Conservation (phyloP, 2,888 invertebrate species). For the Loripinus fragilis region DNA sequence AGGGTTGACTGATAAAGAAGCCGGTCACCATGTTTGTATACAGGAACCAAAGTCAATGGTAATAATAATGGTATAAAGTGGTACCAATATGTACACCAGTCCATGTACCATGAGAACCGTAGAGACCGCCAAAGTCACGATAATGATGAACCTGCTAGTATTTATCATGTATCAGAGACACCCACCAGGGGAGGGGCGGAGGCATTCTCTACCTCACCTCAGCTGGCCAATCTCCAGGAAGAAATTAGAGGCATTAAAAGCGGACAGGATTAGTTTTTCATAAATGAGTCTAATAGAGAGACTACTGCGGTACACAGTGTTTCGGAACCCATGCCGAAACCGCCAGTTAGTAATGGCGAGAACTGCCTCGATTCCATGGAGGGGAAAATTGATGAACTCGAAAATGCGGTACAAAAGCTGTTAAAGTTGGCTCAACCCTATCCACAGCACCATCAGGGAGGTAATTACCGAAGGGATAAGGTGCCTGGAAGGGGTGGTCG, state of each 20-base stretch:
- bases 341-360: no score
- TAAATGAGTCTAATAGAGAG: no score
- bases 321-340: no score
- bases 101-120: neutral
- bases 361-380: no score
- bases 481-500: no score
- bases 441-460: no score
- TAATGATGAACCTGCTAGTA: neutral
- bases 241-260: neutral
- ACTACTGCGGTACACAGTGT: no score
- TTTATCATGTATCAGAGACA: neutral
- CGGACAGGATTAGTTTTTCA: neutral
- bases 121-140: neutral
- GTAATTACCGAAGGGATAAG: no score
- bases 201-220: neutral
- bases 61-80: neutral
- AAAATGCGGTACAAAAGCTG: no score
- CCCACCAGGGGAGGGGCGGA: neutral
- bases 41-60: neutral
- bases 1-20: slow-evolving; percentile 19
- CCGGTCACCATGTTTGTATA: slow-evolving; percentile 22
- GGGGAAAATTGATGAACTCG: no score
- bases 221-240: neutral
- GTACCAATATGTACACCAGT: slow-evolving; percentile 9
- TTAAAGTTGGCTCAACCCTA: no score